Evolutionary conservation across 2,888 invertebrate species (phyloP), one percentile per base, ranked within the genome.

Genomic region (Cataglyphis rosenhaueri): DNA sequence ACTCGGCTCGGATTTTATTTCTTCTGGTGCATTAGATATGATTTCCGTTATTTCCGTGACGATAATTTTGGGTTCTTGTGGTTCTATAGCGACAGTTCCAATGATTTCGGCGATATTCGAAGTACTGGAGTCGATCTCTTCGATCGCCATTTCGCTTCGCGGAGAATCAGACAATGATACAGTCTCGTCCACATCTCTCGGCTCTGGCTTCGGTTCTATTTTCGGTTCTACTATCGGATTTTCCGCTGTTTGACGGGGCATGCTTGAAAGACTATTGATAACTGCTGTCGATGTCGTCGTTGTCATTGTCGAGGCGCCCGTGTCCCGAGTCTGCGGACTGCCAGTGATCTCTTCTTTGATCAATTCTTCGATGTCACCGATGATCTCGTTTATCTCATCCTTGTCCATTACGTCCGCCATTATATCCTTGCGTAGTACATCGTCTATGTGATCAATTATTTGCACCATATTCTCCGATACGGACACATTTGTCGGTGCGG

Each of bases 81-180:
- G 88, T 73, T 93, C 93, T 32, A 91, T 89, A 8, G 93, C 90
- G 18, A 93, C 92, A 0, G 94, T 93, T 5, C 94, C 95, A 75
- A 95, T 95, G 83, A 95, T 95, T 87, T 95, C 95, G 21, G 95
- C 95, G 81, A 96, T 95, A 90, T 95, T 95, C 0, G 95, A 95
- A 35, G 95, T 95, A 61, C 95, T 95, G 25, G 95, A 95, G 87
- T 95, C 95, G n/a, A 95, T 95, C 76, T 95, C 95, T 86, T 95
- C 95, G 81, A 95, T 95, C 82, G 95, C 95, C 84, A 95, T 95
- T 91, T 95, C 95, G 15, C 95, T 95, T 55, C 95, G 91, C 0
- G 95, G 95, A 18, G 95, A 95, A 89, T 95, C 95, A 5, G 95
- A 94, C 10, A 94, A 91, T 2, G 95, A 92, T n/a, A 95, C 94